Conservation (phyloP, 2,888 invertebrate genomes). For the Drosophila engyochracea region DNA sequence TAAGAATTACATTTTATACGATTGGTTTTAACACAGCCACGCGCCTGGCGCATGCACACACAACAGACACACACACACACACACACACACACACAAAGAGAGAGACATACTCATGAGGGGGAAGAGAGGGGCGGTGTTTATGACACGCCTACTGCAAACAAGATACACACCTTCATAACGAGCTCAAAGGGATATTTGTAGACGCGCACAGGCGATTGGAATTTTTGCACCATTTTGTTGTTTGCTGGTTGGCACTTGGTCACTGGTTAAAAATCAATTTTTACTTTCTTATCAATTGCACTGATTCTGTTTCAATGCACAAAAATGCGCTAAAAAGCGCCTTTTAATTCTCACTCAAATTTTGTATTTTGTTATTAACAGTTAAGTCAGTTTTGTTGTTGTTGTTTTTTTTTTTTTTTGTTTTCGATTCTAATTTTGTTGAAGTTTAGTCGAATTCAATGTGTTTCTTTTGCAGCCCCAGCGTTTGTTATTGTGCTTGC, state of each 20-base stretch:
- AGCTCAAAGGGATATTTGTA: slow-evolving; percentile 98
- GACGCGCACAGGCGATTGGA: slow-evolving; percentile 96
- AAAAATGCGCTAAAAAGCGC: slow-evolving; percentile 36
- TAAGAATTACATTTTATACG: slow-evolving; percentile 9
- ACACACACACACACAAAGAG: slow-evolving; percentile 1
- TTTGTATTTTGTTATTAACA: slow-evolving; percentile 28
- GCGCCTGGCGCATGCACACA: slow-evolving; percentile 45
- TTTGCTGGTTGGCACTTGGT: slow-evolving; percentile 45
- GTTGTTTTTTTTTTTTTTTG: slow-evolving; percentile 1
- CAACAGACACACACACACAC: slow-evolving; percentile 5
- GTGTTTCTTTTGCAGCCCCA: slow-evolving; percentile 50
- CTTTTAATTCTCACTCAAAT: slow-evolving; percentile 30
- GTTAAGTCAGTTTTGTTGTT: slow-evolving; percentile 6
- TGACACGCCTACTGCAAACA: slow-evolving; percentile 60
- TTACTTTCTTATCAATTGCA: slow-evolving; percentile 42
- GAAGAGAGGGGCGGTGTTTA: slow-evolving; percentile 11
- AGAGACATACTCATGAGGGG: background rate
- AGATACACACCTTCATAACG: slow-evolving; percentile 94
- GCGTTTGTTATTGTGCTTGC: slow-evolving; percentile 57
- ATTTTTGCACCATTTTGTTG: slow-evolving; percentile 95
- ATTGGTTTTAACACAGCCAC: slow-evolving; percentile 34
- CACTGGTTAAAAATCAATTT: slow-evolving; percentile 70
- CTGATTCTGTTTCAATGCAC: slow-evolving; percentile 32
- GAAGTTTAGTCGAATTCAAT: slow-evolving; percentile 14
- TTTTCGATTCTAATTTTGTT: slow-evolving; percentile 8